A percentile compares a stretch with the other conserved stretches of the same genome.
phyloP scores from a whole-genome alignment of 1,140 invertebrate genomes.

The Zaprionus tsacasi region DNA sequence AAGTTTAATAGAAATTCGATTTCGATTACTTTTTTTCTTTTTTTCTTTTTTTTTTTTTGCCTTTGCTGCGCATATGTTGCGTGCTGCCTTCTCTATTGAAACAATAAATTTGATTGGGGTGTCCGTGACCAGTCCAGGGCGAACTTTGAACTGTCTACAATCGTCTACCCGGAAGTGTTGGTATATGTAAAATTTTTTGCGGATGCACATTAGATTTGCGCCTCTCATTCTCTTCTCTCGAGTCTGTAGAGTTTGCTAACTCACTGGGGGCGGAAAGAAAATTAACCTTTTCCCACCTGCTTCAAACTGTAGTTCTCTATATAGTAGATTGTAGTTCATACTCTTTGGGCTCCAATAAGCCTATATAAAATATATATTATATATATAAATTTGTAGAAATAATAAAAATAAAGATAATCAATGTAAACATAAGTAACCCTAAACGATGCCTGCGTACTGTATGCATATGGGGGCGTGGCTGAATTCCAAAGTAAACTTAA shows the following conservation, averaged over 20 bases:
- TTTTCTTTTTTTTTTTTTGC: no score
- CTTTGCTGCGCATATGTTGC: slow-evolving; percentile 51
- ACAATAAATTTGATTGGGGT: slow-evolving; percentile 70
- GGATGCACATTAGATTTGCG: slow-evolving; percentile 19
- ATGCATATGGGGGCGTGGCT: no score
- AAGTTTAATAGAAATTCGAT: slow-evolving; percentile 80
- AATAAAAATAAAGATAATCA: no score
- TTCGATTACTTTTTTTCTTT: slow-evolving; percentile 58
- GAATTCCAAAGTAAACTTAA: no score
- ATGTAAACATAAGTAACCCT: no score
- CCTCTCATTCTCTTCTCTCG: not conserved
- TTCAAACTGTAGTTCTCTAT: no score
- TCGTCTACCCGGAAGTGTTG: slow-evolving; percentile 30
- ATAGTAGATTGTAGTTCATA: no score
- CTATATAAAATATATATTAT: no score
- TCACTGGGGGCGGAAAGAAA: not conserved
- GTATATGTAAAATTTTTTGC: slow-evolving; percentile 34
- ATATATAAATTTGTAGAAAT: no score
- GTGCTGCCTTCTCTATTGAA: slow-evolving; percentile 52
- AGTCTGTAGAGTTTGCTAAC: slow-evolving; percentile 26
- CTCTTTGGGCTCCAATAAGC: no score
- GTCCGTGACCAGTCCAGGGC: slow-evolving; percentile 50
- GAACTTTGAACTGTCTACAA: slow-evolving; percentile 52
- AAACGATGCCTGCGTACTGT: no score
- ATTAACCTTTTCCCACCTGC: no score